Conservation (phyloP, 2,797 vertebrate genomes). For the Crenuchus spilurus region DNA sequence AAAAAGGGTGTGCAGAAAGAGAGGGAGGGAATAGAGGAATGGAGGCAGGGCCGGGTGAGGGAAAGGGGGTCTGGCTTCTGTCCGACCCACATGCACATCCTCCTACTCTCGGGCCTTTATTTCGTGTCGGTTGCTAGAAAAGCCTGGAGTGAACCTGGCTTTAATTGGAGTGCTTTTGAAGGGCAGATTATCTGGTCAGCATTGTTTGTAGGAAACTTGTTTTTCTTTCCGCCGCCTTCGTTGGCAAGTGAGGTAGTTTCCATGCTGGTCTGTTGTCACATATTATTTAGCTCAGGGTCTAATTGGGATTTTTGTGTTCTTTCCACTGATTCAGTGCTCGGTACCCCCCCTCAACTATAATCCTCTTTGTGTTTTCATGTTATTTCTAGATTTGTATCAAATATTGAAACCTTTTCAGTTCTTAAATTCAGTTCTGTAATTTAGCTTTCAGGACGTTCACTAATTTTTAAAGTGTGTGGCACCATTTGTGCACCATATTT, state of each 20-base stretch:
- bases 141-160: neutral
- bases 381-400: too few species aligned
- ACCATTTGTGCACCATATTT: too few species aligned
- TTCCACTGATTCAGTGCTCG: conserved; percentile 1
- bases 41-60: neutral
- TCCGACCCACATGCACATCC: neutral
- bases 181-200: conserved; percentile 29
- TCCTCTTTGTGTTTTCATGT: too few species aligned
- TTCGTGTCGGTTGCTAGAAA: neutral
- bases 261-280: neutral
- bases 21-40: neutral
- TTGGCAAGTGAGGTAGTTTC: conserved; percentile 12
- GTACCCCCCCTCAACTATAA: neutral
- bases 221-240: neutral
- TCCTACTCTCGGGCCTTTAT: conserved; percentile 10
- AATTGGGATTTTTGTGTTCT: neutral
- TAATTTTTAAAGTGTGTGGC: too few species aligned
- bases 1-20: conserved; percentile 7
- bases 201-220: conserved; percentile 26
- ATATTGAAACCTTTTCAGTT: too few species aligned
- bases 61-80: conserved; percentile 24
- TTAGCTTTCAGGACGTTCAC: too few species aligned
- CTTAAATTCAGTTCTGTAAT: too few species aligned
- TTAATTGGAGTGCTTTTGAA: conserved; percentile 1
- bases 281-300: neutral